phyloP scores from a whole-genome alignment of 92 coral and sea anemone genomes.

The Hydrozoanthus gracilis region DNA sequence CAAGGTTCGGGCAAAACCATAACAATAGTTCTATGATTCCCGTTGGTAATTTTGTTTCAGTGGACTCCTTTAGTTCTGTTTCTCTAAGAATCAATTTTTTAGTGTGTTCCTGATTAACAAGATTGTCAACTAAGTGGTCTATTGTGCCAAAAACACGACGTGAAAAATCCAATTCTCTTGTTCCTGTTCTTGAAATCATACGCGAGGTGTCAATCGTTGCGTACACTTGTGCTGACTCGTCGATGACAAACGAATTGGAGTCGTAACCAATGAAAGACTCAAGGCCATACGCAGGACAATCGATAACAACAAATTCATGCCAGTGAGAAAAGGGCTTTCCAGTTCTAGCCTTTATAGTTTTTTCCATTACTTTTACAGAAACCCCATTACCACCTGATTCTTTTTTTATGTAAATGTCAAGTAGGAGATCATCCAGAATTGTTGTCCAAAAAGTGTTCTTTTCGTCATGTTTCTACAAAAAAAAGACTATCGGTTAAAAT shows the following conservation, averaged over 20 bases:
- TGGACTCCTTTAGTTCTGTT: background rate
- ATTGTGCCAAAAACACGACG: background rate
- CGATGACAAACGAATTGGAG: background rate
- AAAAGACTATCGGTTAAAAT: too few relatives aligned
- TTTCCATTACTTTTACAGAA: background rate
- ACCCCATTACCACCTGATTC: background rate
- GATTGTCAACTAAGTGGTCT: background rate
- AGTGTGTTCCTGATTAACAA: background rate
- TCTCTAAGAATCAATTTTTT: background rate
- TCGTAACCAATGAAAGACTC: background rate
- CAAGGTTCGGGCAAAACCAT: slow-evolving; percentile 1
- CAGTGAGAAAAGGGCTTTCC: background rate
- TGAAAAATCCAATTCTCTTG: background rate
- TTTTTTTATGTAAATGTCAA: background rate
- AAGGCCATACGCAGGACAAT: background rate
- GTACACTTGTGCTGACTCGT: background rate
- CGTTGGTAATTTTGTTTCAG: background rate
- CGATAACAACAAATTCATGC: background rate
- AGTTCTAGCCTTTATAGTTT: background rate
- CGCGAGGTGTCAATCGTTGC: background rate
- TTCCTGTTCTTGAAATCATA: background rate
- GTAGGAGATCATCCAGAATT: background rate
- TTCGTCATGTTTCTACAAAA: background rate
- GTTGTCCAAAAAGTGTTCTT: background rate
- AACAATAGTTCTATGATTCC: background rate